Evolutionary conservation across 2,113 vertebrate species (phyloP), one percentile per base, ranked within the genome.

Genomic region (Uropsilus gracilis): DNA sequence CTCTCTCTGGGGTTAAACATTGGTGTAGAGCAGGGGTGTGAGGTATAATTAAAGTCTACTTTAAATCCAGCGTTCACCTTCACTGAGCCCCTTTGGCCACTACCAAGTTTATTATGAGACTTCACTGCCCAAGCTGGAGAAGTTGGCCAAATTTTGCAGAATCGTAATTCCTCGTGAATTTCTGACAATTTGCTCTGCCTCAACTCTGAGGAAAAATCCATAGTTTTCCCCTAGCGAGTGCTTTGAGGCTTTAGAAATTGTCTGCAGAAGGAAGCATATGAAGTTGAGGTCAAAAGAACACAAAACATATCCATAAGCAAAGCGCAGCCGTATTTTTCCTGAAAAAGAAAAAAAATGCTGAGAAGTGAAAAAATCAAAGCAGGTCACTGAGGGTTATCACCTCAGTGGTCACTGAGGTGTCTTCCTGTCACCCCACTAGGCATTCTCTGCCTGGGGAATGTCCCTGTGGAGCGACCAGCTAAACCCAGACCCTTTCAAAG

Each of bases 21-120:
- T n/a, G 64, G 83, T 73, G 30, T 81, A 46, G n/a, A 81, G 14
- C 8, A 84, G 50, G 12, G 22, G 3, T 34, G 30, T 82, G 66
- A 57, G 13, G 72, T 77, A 3, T 91, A 81, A 72, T 77, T 91
- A 86, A 96, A 91, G 30, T 82, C 73, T 69, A 20, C 28, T 28
- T 91, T 76, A 85, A 48, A 81, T 63, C 30, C 80, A 80, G 50
- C 53, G 26, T 69, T 90, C 17, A 55, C 26, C 6, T 69, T 92
- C 22, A n/a, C 13, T 12, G 32, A 69, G 32, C 30, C 16, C 32
- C 44, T 78, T 53, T 71, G 18, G 73, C 34, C 53, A 85, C 2
- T 5, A 30, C 68, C 69, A 42, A 48, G 57, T 42, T 89, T 10
- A 73, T 63, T 24, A 87, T 57, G 63, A 86, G 42, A 2, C 39